Conservation (phyloP, 2,113 vertebrate species). For the Pantherophis guttatus region DNA sequence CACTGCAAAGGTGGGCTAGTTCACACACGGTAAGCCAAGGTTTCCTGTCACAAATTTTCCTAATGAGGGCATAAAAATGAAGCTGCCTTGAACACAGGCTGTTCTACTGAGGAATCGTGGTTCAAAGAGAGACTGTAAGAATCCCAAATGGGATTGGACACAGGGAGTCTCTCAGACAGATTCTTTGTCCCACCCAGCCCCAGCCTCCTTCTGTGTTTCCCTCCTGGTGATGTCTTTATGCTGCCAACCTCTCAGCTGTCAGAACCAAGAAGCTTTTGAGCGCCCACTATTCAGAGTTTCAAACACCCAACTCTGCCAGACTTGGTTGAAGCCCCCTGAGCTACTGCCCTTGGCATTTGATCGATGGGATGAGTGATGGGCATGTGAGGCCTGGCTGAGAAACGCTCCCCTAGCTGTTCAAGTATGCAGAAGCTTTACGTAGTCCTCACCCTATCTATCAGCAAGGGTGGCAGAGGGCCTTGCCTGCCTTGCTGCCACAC, state of each 20-base stretch:
- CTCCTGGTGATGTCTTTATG: slow-evolving; percentile 21
- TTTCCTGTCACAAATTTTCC: not conserved
- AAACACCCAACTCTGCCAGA: not conserved
- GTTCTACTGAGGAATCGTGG: no score
- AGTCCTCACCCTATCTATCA: slow-evolving; percentile 26
- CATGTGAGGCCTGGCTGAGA: not conserved
- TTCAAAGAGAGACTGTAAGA: not conserved
- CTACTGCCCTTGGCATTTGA: slow-evolving; percentile 28
- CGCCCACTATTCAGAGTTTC: not conserved
- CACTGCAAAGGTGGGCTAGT: not conserved
- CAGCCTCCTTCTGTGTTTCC: not conserved
- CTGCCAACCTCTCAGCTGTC: slow-evolving; percentile 21
- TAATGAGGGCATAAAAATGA: not conserved
- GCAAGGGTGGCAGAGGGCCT: slow-evolving; percentile 27
- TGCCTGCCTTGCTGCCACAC: not conserved
- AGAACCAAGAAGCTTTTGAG: not conserved
- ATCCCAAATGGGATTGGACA: not conserved
- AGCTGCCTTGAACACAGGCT: not conserved
- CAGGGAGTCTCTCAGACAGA: not conserved
- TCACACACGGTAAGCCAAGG: not conserved
- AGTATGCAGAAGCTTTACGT: slow-evolving; percentile 9
- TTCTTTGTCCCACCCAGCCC: not conserved
- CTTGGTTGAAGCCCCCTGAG: slow-evolving; percentile 21
- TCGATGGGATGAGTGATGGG: slow-evolving; percentile 27
- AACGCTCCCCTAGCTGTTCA: slow-evolving; percentile 25